Base-by-base conservation (phyloP, 2,888 invertebrate species). In the Tachina grossa region DNA sequence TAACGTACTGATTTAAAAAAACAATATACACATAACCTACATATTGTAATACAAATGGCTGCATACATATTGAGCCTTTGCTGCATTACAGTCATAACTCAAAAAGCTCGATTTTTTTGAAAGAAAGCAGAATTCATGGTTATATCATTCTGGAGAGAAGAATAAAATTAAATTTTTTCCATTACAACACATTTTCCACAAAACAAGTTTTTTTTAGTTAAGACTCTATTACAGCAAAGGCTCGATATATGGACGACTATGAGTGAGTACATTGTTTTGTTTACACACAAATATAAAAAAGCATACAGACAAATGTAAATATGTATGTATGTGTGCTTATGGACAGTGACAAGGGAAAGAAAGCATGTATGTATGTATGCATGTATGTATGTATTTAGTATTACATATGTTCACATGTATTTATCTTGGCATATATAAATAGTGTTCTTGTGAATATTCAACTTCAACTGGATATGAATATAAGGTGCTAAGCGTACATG, bases 381-480 rank as follows among this genome's bases (percentile, higher is more conserved):
- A 6, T 31, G 6, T 31, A 2, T 31, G 6, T 31, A 6, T 31
- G 6, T 6, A 6, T 31, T 31, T 31, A 31, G 6, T 41, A 22
- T 14, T 55, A 6, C 55, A 13, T 55, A 13, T 22, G 10, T 63
- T 1, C 39, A 5, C 22, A 19, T 45, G 19, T 47, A 39, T 47
- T 3, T 11, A 13, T 31, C 16, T 61, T 43, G 41, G 10, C 13
- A 19, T 31, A n/a, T 31, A 10, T 61, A 51, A 49, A 41, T 51
- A 51, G 31, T 31, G 31, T 51, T 8, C 43, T 14, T 49, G n/a
- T 45, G 13, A 11, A 53, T 11, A 51, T 45, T 13, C 55, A 66
- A 77, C 39, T 77, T 41, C 57, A 68, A 19, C 57, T 66, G 76
- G 76, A 57, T n/a, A 41, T 68, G 66, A 77, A 39, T 47, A 31